Conservation (phyloP, 2,888 invertebrate genomes). For the Stenotaenia linearis region DNA sequence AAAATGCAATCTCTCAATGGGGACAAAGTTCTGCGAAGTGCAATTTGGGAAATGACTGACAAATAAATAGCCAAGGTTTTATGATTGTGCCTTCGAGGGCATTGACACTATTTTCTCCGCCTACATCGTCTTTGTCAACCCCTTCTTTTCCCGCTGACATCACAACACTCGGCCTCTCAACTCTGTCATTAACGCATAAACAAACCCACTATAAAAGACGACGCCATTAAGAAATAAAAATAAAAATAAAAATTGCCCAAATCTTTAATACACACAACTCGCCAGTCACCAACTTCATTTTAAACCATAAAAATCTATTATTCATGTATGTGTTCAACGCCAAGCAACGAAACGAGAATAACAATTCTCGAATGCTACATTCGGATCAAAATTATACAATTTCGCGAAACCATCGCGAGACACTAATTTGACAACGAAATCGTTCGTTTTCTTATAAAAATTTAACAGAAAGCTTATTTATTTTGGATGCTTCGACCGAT, state of each 20-base stretch:
- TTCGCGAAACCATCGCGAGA: too few relatives aligned
- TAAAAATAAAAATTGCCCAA: neutral
- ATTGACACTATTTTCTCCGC: slow-evolving; percentile 8
- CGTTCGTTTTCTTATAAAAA: too few relatives aligned
- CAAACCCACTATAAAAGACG: neutral
- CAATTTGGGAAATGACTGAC: slow-evolving; percentile 20
- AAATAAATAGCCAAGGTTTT: slow-evolving; percentile 24
- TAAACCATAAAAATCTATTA: neutral
- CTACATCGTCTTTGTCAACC: slow-evolving; percentile 5
- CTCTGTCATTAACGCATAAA: slow-evolving; percentile 15
- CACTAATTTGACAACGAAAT: too few relatives aligned
- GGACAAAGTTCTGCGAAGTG: neutral
- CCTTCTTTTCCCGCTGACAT: slow-evolving; percentile 15
- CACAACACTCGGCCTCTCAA: neutral
- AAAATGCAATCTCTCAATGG: slow-evolving; percentile 2
- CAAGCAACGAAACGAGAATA: neutral
- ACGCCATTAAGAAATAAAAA: neutral
- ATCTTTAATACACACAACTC: neutral
- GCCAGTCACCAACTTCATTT: neutral
- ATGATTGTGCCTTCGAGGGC: slow-evolving; percentile 9
- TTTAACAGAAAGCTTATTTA: too few relatives aligned
- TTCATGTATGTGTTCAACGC: neutral
- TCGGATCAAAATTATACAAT: too few relatives aligned
- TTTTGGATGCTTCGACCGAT: neutral
- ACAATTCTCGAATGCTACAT: neutral